Conservation (phyloP, 2,888 invertebrate genomes). For the Tetragonisca angustula region DNA sequence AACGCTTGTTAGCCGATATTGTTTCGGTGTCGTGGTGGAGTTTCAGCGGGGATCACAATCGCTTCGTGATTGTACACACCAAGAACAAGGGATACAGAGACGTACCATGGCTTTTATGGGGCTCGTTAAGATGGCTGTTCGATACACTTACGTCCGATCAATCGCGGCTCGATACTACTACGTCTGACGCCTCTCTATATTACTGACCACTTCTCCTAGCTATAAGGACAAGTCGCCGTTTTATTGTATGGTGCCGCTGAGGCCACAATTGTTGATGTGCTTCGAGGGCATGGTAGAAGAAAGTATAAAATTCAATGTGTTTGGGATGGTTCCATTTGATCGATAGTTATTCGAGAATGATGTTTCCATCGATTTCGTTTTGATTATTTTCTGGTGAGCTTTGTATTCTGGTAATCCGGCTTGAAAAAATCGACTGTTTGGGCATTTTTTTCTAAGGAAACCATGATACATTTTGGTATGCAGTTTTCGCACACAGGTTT, state of each 20-base stretch:
- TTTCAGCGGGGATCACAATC: constrained; percentile 14
- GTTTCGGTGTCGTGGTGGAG: constrained; percentile 2
- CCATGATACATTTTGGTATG: too few relatives aligned
- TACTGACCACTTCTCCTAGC: constrained; percentile 8
- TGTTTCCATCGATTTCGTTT: neutral
- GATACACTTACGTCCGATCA: constrained; percentile 18
- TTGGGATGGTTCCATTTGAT: neutral
- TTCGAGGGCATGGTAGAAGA: neutral
- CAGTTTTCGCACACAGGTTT: too few relatives aligned
- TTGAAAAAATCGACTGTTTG: too few relatives aligned
- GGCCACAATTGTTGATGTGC: neutral
- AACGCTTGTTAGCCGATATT: constrained; percentile 29
- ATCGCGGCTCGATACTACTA: constrained; percentile 13
- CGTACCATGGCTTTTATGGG: constrained; percentile 23
- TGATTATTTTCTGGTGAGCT: neutral
- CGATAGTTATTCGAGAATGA: neutral
- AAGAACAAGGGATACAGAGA: neutral
- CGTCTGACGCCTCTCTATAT: constrained; percentile 23
- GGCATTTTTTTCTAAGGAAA: too few relatives aligned
- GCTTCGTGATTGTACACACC: neutral
- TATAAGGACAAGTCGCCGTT: neutral
- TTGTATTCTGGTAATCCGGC: too few relatives aligned
- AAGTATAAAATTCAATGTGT: neutral
- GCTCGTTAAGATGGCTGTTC: constrained; percentile 32
- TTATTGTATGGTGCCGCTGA: neutral